A percentile compares a stretch with the other conserved stretches of the same genome.
Conservation (phyloP, 2,797 vertebrate genomes). For the Anolis apletophallus region DNA sequence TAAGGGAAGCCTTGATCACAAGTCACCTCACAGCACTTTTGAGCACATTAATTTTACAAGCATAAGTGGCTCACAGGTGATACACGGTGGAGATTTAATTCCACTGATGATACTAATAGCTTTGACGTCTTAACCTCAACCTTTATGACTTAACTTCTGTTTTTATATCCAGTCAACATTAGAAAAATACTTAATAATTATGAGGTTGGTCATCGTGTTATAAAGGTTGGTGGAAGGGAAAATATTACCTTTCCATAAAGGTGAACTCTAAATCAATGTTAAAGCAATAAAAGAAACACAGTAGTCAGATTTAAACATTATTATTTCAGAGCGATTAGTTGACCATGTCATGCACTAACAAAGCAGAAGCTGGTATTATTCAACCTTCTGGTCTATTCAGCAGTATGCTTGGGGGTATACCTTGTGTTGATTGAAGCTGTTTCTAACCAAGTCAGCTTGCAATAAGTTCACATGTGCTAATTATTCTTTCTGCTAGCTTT, state of each 20-base stretch:
- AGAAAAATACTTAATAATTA: slow-evolving; percentile 70
- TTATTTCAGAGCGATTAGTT: slow-evolving; percentile 48
- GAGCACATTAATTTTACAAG: slow-evolving; percentile 39
- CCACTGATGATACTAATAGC: slow-evolving; percentile 59
- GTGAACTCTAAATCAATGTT: slow-evolving; percentile 43
- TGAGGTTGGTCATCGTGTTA: slow-evolving; percentile 56
- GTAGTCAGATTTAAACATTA: slow-evolving; percentile 22
- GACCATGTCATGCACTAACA: background rate
- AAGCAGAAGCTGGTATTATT: slow-evolving; percentile 11
- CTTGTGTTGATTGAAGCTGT: background rate
- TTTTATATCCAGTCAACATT: slow-evolving; percentile 61
- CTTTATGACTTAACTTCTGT: slow-evolving; percentile 63
- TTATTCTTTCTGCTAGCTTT: too few species aligned
- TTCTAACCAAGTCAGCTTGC: background rate
- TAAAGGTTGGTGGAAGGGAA: slow-evolving; percentile 62
- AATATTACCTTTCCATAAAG: slow-evolving; percentile 49
- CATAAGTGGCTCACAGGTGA: slow-evolving; percentile 28
- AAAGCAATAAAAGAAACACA: slow-evolving; percentile 19
- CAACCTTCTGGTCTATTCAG: background rate
- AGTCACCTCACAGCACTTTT: slow-evolving; percentile 14
- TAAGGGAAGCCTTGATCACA: slow-evolving; percentile 2
- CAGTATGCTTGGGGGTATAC: background rate
- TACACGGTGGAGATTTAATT: slow-evolving; percentile 61
- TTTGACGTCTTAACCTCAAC: slow-evolving; percentile 55
- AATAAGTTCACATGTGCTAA: too few species aligned